Evolutionary conservation across 2,113 vertebrate species (phyloP), one percentile per base, ranked within the genome.

Genomic region (Gambusia affinis): DNA sequence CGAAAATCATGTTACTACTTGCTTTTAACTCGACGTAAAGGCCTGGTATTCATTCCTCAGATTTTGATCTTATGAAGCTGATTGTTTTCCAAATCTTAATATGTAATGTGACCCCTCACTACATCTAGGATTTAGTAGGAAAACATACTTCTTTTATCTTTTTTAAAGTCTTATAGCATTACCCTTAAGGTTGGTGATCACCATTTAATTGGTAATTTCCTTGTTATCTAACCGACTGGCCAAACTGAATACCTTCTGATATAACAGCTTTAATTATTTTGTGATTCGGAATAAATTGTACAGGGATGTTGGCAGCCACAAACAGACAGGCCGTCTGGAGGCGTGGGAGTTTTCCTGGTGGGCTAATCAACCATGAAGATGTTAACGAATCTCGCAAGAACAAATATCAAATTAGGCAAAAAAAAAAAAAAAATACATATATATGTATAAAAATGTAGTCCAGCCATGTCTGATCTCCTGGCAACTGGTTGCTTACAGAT

Each of bases 311-410:
- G 82, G 87, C 85, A 84, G 62, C 37, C 66, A 74, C n/a, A 79
- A 67, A 70, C 73, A 86, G 81, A 89, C 89, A 72, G 44, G 72
- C 87, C 89, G 89, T 89, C 87, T 92, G 89, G 90, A 85, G 54
- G 77, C 80, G 83, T 88, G 87, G 86, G 88, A 83, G 88, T 87
- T 90, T 81, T 87, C 76, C 88, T 82, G 10, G 51, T 87, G 85
- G 85, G 67, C 64, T 4, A 3, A 35, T 79, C 35, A 28, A 76
- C 70, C 60, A 11, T 85, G 81, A 79, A 60, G 84, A 75, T 72
- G 78, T 42, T 74, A 78, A 82, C 62, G 39, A 88, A 73, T 84
- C 71, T 30, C 79, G 63, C 72, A 87, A 79, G 84, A 83, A 78
- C 54, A 76, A 76, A 81, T 68, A 74, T 74, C 39, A 61, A 89